Base-by-base conservation (phyloP, 2,113 vertebrate species). In the Psophia crepitans region DNA sequence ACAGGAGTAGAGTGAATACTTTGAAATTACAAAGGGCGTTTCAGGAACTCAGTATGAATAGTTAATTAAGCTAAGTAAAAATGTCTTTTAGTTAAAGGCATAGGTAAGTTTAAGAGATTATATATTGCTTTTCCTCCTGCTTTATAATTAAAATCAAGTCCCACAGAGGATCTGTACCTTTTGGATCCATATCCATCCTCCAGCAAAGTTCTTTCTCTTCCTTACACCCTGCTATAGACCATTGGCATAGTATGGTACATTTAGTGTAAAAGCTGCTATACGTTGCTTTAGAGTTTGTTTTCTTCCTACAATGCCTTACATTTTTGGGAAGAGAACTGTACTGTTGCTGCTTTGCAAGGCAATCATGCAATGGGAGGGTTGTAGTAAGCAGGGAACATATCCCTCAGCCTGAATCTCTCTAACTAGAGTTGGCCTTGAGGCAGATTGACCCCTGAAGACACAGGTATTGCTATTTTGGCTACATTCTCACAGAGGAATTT, bases 21-120 rank as follows among this genome's bases (percentile, higher is more conserved):
- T 75, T 12, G 57, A 85, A 91, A 93, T 90, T 88, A 83, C 56
- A 57, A 48, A 86, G 70, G 86, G 35, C n/a, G 57, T 92, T 76
- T 82, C 73, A 90, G 39, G 35, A 87, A 3, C 68, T 66, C 35
- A 5, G 43, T 84, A 84, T 80, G 93, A 88, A 86, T 48, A 66
- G 43, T 74, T 94, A 91, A 96, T 93, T 91, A 94, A 75, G 35
- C 37, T 15, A 39, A 87, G 69, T 75, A 75, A 94, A 92, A 90
- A 60, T 37, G 39, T 20, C 51, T 71, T 64, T 81, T 48, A 56
- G 48, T 90, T 95, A 81, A 68, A 51, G 64, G 24, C 61, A 56
- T 84, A 70, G 33, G 64, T 89, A 84, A 92, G 0, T 86, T 88
- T 65, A 86, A 71, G 60, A 84, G 68, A 86, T 77, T 90, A 75